Percentiles rank a stretch among this genome's conserved stretches.
Conservation (phyloP, 2,888 invertebrate species). For the Microctonus brassicae region DNA sequence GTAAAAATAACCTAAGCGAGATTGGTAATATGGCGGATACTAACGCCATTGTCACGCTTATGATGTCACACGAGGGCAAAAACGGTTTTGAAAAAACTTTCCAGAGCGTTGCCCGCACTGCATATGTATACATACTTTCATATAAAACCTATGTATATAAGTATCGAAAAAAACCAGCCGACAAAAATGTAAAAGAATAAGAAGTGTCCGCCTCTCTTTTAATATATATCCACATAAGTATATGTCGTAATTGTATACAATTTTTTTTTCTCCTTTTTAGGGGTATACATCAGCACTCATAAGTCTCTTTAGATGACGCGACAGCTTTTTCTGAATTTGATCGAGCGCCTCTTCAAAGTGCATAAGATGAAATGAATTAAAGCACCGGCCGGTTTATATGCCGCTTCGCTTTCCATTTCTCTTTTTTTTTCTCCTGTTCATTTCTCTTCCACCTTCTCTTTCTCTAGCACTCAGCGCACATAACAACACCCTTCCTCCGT, state of each 20-base stretch:
- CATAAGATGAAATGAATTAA: constrained; percentile 65
- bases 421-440: constrained; percentile 10
- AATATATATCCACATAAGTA: constrained; percentile 28
- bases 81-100: constrained; percentile 30
- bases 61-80: constrained; percentile 29
- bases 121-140: not conserved
- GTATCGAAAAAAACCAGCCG: constrained; percentile 15
- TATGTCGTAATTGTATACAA: constrained; percentile 19
- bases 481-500: constrained; percentile 10
- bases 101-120: constrained; percentile 31
- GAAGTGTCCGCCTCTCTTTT: constrained; percentile 26
- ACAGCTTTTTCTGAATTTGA: constrained; percentile 63
- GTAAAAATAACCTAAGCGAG: constrained; percentile 30
- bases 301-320: constrained; percentile 55
- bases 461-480: constrained; percentile 11
- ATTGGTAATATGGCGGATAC: constrained; percentile 34
- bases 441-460: constrained; percentile 29
- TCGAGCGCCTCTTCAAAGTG: constrained; percentile 66
- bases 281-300: constrained; percentile 28
- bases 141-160: constrained; percentile 11
- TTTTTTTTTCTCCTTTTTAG: not conserved
- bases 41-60: constrained; percentile 26
- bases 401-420: constrained; percentile 5
- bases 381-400: constrained; percentile 40
- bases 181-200: constrained; percentile 21